phyloP scores from a whole-genome alignment of 1,140 invertebrate genomes.

The Hormaphis cornu region DNA sequence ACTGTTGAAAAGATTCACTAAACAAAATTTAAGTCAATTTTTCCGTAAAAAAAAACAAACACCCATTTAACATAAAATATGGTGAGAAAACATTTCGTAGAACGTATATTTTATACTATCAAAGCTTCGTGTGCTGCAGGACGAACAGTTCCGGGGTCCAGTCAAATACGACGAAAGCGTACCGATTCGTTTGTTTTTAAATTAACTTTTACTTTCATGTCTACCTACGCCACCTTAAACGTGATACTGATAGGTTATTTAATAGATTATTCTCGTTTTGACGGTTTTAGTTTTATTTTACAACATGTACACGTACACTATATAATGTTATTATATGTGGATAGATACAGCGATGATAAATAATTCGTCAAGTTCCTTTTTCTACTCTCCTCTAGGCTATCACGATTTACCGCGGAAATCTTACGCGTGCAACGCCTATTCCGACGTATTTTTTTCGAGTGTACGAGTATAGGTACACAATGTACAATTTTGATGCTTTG shows the following conservation, averaged over 20 bases:
- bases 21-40: too few species aligned
- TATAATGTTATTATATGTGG: background rate
- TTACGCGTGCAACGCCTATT: background rate
- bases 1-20: too few species aligned
- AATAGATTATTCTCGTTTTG: background rate
- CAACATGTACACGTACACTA: too few species aligned
- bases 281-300: slow-evolving; percentile 6
- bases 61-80: too few species aligned
- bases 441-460: too few species aligned
- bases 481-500: background rate
- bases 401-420: slow-evolving; percentile 24
- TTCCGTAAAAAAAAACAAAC: too few species aligned
- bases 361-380: background rate
- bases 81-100: too few species aligned
- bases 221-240: background rate
- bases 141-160: background rate
- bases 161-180: background rate
- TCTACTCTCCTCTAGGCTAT: slow-evolving; percentile 14
- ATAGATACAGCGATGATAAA: background rate
- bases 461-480: too few species aligned
- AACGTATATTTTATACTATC: too few species aligned
- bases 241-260: background rate
- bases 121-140: background rate
- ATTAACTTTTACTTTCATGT: slow-evolving; percentile 24
- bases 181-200: background rate